Conservation (phyloP, 2,113 vertebrate genomes). For the Otus sunia region DNA sequence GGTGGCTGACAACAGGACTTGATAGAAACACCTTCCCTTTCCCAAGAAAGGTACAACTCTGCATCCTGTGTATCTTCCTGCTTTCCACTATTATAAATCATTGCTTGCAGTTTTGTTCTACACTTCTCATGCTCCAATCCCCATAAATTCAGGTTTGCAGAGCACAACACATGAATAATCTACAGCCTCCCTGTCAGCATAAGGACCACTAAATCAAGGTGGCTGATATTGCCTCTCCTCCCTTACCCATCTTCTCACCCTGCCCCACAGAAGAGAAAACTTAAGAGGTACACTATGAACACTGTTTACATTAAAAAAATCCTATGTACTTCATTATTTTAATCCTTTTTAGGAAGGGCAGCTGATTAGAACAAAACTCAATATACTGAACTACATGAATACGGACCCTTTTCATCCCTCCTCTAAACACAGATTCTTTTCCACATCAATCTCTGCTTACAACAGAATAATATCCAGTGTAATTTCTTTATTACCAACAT, state of each 20-base stretch:
- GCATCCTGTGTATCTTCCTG: not conserved
- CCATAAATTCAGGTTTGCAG: not conserved
- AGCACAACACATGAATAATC: fast-evolving
- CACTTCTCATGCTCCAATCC: not conserved
- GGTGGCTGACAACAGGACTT: not conserved
- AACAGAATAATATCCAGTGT: not conserved
- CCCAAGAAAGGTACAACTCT: not conserved
- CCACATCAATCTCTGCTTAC: not conserved
- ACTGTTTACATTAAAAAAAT: not conserved
- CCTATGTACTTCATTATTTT: not conserved
- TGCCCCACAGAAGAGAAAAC: not conserved
- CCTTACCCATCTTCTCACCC: not conserved
- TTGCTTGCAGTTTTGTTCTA: not conserved
- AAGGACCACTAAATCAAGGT: not conserved
- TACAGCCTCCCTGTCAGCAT: fast-evolving
- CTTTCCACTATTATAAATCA: not conserved
- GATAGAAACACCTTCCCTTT: not conserved
- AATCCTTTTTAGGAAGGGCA: not conserved
- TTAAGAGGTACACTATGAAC: not conserved
- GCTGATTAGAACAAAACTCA: not conserved
- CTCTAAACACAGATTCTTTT: not conserved
- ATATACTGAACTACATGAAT: not conserved
- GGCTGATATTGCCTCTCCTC: no score
- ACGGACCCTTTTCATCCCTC: not conserved
- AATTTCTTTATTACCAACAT: not conserved